Percentiles rank a stretch among this genome's conserved stretches.
These are phyloP conservation scores for Tethea ocularis DNA, from an alignment of 2,888 invertebrate species.

Conservation along the genomic window DNA sequence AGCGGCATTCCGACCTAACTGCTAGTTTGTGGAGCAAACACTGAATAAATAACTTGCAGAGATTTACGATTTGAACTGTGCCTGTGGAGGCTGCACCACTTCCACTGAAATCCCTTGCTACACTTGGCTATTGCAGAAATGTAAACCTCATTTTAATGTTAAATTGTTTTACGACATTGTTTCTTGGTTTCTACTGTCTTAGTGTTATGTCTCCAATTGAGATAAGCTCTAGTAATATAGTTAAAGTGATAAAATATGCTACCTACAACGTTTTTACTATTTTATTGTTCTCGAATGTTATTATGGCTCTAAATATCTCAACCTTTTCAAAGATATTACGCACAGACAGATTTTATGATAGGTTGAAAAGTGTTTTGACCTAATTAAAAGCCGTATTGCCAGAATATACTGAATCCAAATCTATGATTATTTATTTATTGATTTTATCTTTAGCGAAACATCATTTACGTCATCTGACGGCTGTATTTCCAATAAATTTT, in stretches of 20 bases:
- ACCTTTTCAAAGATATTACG: not conserved
- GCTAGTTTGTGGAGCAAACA: constrained; percentile 32
- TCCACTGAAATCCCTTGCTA: not conserved
- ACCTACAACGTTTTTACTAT: not conserved
- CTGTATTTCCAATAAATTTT: no score
- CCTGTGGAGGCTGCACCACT: constrained; percentile 1
- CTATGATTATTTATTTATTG: no score
- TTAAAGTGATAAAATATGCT: not conserved
- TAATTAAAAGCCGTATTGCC: not conserved
- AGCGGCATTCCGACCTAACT: constrained; percentile 13
- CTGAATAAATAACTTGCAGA: constrained; percentile 31
- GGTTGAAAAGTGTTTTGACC: not conserved
- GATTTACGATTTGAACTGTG: constrained; percentile 30
- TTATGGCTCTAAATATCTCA: not conserved
- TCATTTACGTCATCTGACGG: no score
- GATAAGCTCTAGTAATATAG: not conserved
- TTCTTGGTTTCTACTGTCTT: not conserved
- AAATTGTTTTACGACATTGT: constrained; percentile 1
- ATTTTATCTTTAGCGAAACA: no score
- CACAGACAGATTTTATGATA: not conserved
- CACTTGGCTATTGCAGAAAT: not conserved
- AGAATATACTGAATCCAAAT: not conserved
- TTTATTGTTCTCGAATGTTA: not conserved
- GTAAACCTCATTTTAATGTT: constrained; percentile 4
- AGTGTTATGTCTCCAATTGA: not conserved